Evolutionary conservation across 2,888 invertebrate genomes (phyloP).

Genomic region (Lepidocyrtinus sp.): DNA sequence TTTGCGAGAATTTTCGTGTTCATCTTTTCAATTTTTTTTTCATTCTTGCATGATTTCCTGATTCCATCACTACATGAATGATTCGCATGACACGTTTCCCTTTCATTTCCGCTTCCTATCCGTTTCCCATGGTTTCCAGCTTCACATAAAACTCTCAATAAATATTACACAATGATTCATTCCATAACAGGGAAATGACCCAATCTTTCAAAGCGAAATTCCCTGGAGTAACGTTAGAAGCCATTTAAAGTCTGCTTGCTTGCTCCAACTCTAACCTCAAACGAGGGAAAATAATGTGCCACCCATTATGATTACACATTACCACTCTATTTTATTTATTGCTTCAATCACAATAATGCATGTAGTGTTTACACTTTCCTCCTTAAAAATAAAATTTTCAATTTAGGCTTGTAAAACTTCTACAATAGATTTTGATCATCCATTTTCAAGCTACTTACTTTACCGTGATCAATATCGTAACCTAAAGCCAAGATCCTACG

Average conservation of each 20-base stretch:
- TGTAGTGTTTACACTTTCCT: background rate
- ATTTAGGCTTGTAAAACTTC: no score
- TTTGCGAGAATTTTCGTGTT: no score
- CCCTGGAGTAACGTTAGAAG: background rate
- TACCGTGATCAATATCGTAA: background rate
- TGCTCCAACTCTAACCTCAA: background rate
- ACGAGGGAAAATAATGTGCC: background rate
- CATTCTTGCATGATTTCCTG: background rate
- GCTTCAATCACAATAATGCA: background rate
- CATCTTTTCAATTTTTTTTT: background rate
- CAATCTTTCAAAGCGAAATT: background rate
- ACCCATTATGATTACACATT: background rate
- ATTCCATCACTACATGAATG: no score
- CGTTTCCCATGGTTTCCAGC: no score
- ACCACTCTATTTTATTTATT: background rate
- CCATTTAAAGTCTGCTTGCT: background rate
- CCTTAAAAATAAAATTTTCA: background rate
- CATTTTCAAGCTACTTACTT: background rate
- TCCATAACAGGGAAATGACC: background rate
- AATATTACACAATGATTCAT: background rate
- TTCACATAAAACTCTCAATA: background rate
- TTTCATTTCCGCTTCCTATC: no score
- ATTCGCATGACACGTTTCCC: no score
- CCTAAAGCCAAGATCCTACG: background rate
- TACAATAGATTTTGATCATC: background rate